Evolutionary conservation across 2,888 invertebrate species (phyloP), one percentile per base, ranked within the genome.

Genomic region (Lacanobia wlatinum): DNA sequence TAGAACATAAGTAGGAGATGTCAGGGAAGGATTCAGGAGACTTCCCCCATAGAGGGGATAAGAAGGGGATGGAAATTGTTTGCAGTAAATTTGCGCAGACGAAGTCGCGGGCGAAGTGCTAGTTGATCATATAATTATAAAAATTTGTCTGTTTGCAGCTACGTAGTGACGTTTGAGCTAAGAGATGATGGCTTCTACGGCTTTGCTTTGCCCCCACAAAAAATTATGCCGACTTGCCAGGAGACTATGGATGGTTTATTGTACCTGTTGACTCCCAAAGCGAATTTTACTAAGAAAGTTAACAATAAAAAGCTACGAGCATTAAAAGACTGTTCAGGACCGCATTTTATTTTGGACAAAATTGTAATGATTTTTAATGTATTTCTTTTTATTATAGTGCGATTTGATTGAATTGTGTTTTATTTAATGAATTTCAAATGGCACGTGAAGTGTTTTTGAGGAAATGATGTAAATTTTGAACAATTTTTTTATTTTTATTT

Each of bases 81-180:
- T 6, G 34, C 5, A 34, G 3, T 34, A 34, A 5, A 34, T 34
- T 5, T 34, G 34, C 34, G 34, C 4, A 34, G 34, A 34, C 4
- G 34, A 5, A 34, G 4, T 34, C 34, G 6, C 34, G 34, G 28
- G 34, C 34, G 34, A 34, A 34, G 34, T 34, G 2, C 6, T 34
- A 34, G 34, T 34, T 34, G 28, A 6, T 34, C 6, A 18, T 16
- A 46, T 43, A 43, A 43, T 48, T 48, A 48, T 48, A 48, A 48
- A 7, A 48, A 48, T n/a, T 40, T 59, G 12, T 59, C 38, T 81
- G 74, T 40, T 66, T 84, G 3, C 85, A 95, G 95, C 14, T 96
- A 98, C 64, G 96, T 97, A 0, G 96, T 97, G 80, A 97, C 97
- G 0, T 97, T 97, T 65, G 98, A 98, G 90, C 94, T 98, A 4